phyloP scores from a whole-genome alignment of 2,888 invertebrate genomes.

The Steromphala cineraria region DNA sequence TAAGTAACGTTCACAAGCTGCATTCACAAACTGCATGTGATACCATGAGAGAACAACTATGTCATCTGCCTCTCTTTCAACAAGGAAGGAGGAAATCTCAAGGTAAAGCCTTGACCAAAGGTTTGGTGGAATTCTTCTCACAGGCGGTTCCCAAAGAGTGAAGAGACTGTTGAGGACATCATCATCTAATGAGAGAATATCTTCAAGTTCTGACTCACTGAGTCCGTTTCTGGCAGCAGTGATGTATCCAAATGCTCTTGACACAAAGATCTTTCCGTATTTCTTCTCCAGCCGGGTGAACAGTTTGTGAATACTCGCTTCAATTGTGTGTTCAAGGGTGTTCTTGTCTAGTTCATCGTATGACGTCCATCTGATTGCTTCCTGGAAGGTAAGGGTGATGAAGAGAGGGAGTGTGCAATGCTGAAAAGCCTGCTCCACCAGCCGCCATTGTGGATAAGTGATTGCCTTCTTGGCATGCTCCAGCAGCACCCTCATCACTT shows the following conservation, averaged over 20 bases:
- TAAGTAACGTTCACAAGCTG: slow-evolving; percentile 55
- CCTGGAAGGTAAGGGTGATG: slow-evolving; percentile 56
- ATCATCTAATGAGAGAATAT: slow-evolving; percentile 68
- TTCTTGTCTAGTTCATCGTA: slow-evolving; percentile 45
- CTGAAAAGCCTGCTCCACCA: slow-evolving; percentile 52
- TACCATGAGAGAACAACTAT: slow-evolving; percentile 65
- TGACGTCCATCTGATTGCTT: slow-evolving; percentile 60
- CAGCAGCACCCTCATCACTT: slow-evolving; percentile 56
- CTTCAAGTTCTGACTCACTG: slow-evolving; percentile 66
- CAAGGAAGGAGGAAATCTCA: slow-evolving; percentile 54
- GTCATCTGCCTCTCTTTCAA: slow-evolving; percentile 55
- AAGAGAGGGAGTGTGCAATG: slow-evolving; percentile 58
- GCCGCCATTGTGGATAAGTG: slow-evolving; percentile 55
- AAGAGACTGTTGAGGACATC: slow-evolving; percentile 58
- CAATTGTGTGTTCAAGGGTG: slow-evolving; percentile 45
- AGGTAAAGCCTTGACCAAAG: slow-evolving; percentile 57
- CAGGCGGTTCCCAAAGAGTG: slow-evolving; percentile 57
- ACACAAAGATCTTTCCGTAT: slow-evolving; percentile 56
- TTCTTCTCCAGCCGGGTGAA: slow-evolving; percentile 58
- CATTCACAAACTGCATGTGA: slow-evolving; percentile 57
- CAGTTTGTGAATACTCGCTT: slow-evolving; percentile 56
- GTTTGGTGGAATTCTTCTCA: slow-evolving; percentile 62
- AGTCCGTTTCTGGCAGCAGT: slow-evolving; percentile 61
- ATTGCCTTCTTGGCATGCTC: slow-evolving; percentile 46
- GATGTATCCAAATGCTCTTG: slow-evolving; percentile 58